Base-by-base conservation (phyloP, 2,797 vertebrate species). In the Hydrocynus forskahlii region DNA sequence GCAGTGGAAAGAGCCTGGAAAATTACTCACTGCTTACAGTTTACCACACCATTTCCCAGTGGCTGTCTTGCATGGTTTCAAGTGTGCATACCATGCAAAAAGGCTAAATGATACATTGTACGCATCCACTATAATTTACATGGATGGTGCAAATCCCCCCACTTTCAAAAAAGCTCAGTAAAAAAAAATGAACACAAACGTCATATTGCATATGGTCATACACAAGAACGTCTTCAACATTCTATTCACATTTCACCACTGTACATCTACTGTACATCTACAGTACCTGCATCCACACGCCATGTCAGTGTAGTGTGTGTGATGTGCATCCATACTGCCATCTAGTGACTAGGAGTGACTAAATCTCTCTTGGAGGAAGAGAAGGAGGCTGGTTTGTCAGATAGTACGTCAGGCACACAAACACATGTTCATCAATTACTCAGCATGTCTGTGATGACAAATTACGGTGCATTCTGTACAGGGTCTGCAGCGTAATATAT, bases 281-380 rank as follows among this genome's bases (percentile, higher is more conserved):
- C 59, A 60, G 63, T 54, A 29, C 14, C 38, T 76, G 23, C 35
- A 60, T 38, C 40, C 16, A 23, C 13, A 59, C 5, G 52, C 40
- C n/a, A 43, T 12, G 52, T 17, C 14, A 40, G 16, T 43, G 55
- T 9, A 54, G 40, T 38, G 9, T 67, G 43, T 62, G 21, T 63
- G 77, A 81, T 84, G 85, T 86, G 91, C 86, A 90, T 91, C 92
- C 82, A 94, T 87, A 95, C 92, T 93, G 94, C 94, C 94, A 95
- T 93, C 94, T 95, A 94, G 94, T 94, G 94, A 89, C 84, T 75
- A 16, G 13, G 52, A 81, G 80, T 78, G 80, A 86, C 64, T 23
- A 86, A 75, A 89, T 76, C 84, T 68, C 57, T 86, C n/a, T 83
- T 45, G 64, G 62, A 73, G 25, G 52, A 73, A 55, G 2, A 59